These are phyloP conservation scores for Zaprionus camerounensis DNA, from an alignment of 1,140 invertebrate species.

Conservation along the genomic window DNA sequence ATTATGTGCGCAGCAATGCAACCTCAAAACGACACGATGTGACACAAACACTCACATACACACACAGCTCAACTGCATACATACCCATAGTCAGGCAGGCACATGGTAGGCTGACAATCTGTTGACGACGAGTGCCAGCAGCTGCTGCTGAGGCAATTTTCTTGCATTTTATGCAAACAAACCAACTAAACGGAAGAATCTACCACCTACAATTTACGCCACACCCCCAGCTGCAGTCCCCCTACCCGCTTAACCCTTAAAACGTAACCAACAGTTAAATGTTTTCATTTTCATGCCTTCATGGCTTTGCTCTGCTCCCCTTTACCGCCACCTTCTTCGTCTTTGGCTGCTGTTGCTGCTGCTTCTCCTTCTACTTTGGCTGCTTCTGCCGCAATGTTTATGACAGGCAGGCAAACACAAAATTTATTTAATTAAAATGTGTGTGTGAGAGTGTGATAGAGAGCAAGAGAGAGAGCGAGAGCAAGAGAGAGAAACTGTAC, in stretches of 20 bases:
- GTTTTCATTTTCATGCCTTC: constrained; percentile 73
- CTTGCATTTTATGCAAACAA: constrained; percentile 73
- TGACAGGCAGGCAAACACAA: constrained; percentile 73
- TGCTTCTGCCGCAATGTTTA: constrained; percentile 63
- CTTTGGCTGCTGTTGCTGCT: constrained; percentile 15
- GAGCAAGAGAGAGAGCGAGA: constrained; percentile 22
- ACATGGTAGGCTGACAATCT: constrained; percentile 52
- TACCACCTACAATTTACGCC: constrained; percentile 3
- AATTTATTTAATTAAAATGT: constrained; percentile 81
- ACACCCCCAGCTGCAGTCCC: constrained; percentile 1
- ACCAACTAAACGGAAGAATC: constrained; percentile 28
- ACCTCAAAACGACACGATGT: constrained; percentile 25
- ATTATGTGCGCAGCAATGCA: constrained; percentile 60
- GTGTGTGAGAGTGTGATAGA: constrained; percentile 21
- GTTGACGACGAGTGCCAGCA: constrained; percentile 57
- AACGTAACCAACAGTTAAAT: constrained; percentile 71
- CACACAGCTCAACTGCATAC: neutral
- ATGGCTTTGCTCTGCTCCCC: constrained; percentile 24
- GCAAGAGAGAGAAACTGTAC: neutral
- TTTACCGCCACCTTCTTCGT: neutral
- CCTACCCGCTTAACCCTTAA: constrained; percentile 26
- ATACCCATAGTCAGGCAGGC: neutral
- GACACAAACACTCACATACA: constrained; percentile 8
- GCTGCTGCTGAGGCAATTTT: constrained; percentile 63
- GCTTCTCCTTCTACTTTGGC: constrained; percentile 6